Percentiles rank a stretch among this genome's conserved stretches.
Evolutionary conservation across 2,797 vertebrate genomes (phyloP).

Genomic region (Triplophysa yarkandensis): DNA sequence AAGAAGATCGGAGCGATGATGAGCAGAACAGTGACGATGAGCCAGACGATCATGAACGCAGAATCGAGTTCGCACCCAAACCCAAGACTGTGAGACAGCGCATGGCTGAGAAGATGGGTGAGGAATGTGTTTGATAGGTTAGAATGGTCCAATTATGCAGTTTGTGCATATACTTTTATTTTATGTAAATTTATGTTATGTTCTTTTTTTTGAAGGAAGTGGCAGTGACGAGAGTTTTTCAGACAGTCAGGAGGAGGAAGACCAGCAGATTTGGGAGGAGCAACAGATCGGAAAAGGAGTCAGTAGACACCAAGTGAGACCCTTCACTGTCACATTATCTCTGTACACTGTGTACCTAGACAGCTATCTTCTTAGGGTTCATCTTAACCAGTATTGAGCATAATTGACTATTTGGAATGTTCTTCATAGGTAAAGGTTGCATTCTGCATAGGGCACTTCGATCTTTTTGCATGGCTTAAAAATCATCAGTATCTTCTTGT

Average conservation of each 20-base stretch:
- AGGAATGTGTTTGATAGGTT: constrained; percentile 18
- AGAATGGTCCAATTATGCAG: neutral
- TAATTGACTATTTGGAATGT: neutral
- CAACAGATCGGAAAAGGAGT: constrained; percentile 90
- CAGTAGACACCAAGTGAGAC: constrained; percentile 74
- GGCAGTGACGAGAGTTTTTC: constrained; percentile 68
- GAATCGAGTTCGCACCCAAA: constrained; percentile 82
- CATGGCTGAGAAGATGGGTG: constrained; percentile 85
- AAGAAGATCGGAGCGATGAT: constrained; percentile 68
- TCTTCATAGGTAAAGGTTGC: too few relatives aligned
- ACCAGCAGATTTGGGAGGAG: constrained; percentile 86
- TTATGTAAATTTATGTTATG: too few relatives aligned
- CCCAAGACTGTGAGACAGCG: constrained; percentile 80
- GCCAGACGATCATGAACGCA: constrained; percentile 78
- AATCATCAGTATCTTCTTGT: constrained; percentile 4
- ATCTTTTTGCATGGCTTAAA: too few relatives aligned
- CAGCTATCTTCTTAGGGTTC: neutral
- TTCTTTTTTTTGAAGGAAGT: constrained; percentile 62
- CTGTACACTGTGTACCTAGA: neutral
- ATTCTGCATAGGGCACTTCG: too few relatives aligned
- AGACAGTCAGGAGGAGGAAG: constrained; percentile 74
- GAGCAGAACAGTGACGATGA: constrained; percentile 77
- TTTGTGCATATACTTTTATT: too few relatives aligned
- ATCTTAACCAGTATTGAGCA: neutral
- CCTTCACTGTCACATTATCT: neutral